Evolutionary conservation across 2,113 vertebrate genomes (phyloP).

Genomic region (Xerus inauris): DNA sequence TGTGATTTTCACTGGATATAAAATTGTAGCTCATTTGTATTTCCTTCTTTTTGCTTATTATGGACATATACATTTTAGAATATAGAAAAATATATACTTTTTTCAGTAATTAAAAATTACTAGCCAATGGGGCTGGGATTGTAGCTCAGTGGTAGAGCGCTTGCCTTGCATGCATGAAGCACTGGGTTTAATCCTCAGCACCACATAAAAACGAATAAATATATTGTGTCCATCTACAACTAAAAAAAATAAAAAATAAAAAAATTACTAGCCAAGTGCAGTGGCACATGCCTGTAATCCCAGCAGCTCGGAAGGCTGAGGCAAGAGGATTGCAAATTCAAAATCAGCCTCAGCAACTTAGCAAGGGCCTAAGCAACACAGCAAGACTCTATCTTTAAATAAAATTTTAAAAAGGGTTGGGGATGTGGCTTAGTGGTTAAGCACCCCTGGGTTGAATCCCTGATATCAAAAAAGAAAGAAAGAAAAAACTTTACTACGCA

Average conservation of each 20-base stretch:
- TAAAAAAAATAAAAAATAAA: too few species aligned
- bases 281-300: not conserved
- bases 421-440: not conserved
- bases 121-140: too few species aligned
- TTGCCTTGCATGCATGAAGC: too few species aligned
- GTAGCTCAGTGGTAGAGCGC: too few species aligned
- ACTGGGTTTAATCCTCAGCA: too few species aligned
- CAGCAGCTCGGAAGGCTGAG: not conserved
- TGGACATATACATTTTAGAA: not conserved
- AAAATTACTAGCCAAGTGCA: not conserved
- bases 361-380: not conserved
- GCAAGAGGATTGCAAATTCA: not conserved
- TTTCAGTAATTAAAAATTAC: slow-evolving; percentile 14
- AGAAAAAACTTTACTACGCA: not conserved
- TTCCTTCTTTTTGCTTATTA: too few species aligned
- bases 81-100: not conserved
- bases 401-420: not conserved
- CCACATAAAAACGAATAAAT: too few species aligned
- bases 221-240: too few species aligned
- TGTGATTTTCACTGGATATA: not conserved
- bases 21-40: too few species aligned
- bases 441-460: not conserved
- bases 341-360: not conserved
- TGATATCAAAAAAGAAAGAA: not conserved
- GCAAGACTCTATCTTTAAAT: not conserved